These are phyloP conservation scores for Linurgus olivaceus DNA, from an alignment of 2,797 vertebrate species.

Conservation along the genomic window DNA sequence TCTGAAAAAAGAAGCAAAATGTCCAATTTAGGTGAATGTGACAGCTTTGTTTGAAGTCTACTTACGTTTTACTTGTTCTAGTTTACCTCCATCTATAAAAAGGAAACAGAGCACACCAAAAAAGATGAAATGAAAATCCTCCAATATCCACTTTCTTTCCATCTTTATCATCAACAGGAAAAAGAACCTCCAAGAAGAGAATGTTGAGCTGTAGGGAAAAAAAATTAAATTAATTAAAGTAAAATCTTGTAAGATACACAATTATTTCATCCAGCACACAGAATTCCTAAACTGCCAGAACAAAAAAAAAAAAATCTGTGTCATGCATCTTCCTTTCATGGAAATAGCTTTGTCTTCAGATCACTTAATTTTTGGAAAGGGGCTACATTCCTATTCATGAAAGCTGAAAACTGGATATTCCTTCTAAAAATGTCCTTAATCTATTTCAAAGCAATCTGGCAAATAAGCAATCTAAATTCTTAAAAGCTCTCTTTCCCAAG, in stretches of 20 bases:
- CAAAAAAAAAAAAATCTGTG: not conserved
- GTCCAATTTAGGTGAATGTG: not conserved
- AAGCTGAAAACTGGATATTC: not conserved
- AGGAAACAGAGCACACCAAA: constrained; percentile 74
- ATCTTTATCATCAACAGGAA: constrained; percentile 45
- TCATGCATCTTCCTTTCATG: not conserved
- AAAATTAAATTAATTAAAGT: constrained; percentile 13
- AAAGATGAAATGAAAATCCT: constrained; percentile 57
- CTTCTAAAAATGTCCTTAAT: not conserved
- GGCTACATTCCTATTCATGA: not conserved
- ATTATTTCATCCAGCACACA: not conserved
- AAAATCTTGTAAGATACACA: not conserved
- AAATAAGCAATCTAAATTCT: constrained; percentile 1
- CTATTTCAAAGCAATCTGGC: not conserved
- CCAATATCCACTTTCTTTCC: constrained; percentile 71
- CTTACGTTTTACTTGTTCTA: constrained; percentile 81
- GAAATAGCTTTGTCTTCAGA: not conserved
- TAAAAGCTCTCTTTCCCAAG: constrained; percentile 6
- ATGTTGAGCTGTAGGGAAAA: constrained; percentile 46
- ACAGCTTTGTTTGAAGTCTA: constrained; percentile 15
- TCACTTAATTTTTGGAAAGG: not conserved
- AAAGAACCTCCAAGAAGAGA: not conserved
- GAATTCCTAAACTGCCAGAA: not conserved
- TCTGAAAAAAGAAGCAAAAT: not conserved
- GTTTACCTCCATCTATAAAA: constrained; percentile 74